Evolutionary conservation across 1,140 invertebrate genomes (phyloP).

Genomic region (Drosophila gunungcola): DNA sequence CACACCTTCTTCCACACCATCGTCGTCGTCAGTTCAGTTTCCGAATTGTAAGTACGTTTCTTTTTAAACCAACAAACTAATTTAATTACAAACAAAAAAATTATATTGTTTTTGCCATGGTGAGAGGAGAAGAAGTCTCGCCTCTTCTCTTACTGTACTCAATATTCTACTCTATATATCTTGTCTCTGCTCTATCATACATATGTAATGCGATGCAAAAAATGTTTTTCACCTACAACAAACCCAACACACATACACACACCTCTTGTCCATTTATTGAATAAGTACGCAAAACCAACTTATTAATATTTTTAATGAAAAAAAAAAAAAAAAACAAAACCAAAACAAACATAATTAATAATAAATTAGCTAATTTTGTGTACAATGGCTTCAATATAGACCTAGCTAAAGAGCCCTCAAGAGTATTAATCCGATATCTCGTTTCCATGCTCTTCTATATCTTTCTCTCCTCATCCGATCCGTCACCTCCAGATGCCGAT

Average conservation of each 20-base stretch:
- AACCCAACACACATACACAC: slow-evolving; percentile 45
- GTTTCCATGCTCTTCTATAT: slow-evolving; percentile 78
- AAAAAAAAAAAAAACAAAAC: slow-evolving; percentile 32
- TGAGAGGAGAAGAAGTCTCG: slow-evolving; percentile 46
- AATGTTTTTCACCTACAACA: slow-evolving; percentile 63
- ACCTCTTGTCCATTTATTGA: slow-evolving; percentile 71
- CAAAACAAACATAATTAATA: slow-evolving; percentile 68
- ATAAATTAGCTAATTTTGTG: slow-evolving; percentile 82
- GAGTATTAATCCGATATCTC: slow-evolving; percentile 51
- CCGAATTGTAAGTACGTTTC: slow-evolving; percentile 84
- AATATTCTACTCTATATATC: slow-evolving; percentile 61
- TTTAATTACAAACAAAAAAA: slow-evolving; percentile 37
- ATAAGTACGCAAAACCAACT: slow-evolving; percentile 71
- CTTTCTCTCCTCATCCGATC: slow-evolving; percentile 45
- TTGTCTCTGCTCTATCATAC: slow-evolving; percentile 69
- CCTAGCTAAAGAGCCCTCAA: slow-evolving; percentile 30
- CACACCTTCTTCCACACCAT: slow-evolving; percentile 45
- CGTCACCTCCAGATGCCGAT: slow-evolving; percentile 54
- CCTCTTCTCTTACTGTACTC: slow-evolving; percentile 55
- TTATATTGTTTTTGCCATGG: slow-evolving; percentile 51
- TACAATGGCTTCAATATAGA: slow-evolving; percentile 81
- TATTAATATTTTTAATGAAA: slow-evolving; percentile 72
- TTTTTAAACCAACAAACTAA: slow-evolving; percentile 67
- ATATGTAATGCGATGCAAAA: slow-evolving; percentile 84
- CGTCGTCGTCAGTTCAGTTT: slow-evolving; percentile 79